These are phyloP conservation scores for Emydoidea blandingii DNA, from an alignment of 2,797 vertebrate genomes.

Conservation along the genomic window DNA sequence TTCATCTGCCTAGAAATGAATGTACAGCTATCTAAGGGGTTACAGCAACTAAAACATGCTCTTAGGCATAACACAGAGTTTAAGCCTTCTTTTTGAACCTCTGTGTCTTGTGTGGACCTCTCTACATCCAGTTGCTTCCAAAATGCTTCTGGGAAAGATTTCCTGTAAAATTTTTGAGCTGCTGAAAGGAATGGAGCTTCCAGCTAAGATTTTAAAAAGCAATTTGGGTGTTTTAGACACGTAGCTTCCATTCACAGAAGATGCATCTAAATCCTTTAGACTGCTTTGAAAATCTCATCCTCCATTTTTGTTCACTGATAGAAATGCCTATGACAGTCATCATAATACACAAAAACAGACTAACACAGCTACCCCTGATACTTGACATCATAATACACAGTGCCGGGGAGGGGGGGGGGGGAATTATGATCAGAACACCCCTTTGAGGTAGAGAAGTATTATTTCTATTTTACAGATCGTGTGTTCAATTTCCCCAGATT, in stretches of 20 bases:
- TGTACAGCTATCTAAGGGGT: not conserved
- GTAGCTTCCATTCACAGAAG: not conserved
- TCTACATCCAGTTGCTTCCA: not conserved
- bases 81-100: not conserved
- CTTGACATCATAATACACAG: not conserved
- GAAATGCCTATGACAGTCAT: not conserved
- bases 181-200: not conserved
- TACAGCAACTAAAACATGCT: not conserved
- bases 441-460: not conserved
- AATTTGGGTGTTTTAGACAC: not conserved
- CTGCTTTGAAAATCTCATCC: not conserved
- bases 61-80: not conserved
- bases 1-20: not conserved
- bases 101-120: not conserved
- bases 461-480: no score
- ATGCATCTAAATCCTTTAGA: not conserved
- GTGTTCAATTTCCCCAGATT: not conserved
- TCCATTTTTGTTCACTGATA: not conserved
- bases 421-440: not conserved
- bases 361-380: no score
- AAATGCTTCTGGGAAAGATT: not conserved
- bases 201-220: not conserved
- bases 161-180: not conserved
- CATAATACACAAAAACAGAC: not conserved
- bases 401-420: not conserved